A percentile compares a stretch with the other conserved stretches of the same genome.
Evolutionary conservation across 2,797 vertebrate genomes (phyloP).

Genomic region (Lepilemur septentrionalis): DNA sequence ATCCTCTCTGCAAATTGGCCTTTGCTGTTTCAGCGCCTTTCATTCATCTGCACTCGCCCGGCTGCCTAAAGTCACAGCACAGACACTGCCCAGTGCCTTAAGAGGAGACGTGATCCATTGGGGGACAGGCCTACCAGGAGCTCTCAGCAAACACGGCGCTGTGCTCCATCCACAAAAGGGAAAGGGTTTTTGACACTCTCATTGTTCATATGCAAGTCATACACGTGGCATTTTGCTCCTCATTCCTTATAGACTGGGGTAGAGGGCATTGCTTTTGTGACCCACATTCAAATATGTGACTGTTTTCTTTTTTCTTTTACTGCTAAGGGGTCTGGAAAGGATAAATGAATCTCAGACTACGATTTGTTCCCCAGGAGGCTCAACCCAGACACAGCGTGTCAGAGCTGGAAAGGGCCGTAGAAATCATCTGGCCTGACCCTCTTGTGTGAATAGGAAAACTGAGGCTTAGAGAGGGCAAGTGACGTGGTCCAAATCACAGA

Average conservation of each 20-base stretch:
- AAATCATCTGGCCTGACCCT: not conserved
- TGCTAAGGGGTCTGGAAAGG: conserved; percentile 27
- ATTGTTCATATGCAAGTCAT: not conserved
- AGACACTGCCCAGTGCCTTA: conserved; percentile 76
- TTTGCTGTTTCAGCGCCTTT: conserved; percentile 12
- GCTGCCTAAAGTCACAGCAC: conserved; percentile 55
- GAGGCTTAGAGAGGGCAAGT: not conserved
- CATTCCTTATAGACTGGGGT: not conserved
- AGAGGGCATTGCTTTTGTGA: conserved; percentile 35
- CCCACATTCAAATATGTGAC: conserved; percentile 26
- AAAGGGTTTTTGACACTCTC: not conserved
- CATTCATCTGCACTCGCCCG: not conserved
- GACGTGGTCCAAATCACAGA: not conserved
- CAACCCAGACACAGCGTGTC: not conserved
- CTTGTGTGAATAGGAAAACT: not conserved
- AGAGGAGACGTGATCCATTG: not conserved
- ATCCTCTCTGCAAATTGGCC: conserved; percentile 33
- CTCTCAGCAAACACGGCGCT: not conserved
- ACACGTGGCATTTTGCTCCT: not conserved
- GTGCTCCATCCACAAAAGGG: not conserved
- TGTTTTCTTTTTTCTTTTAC: not conserved
- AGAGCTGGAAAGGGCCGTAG: not conserved
- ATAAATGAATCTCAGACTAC: not conserved
- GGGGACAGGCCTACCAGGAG: not conserved
- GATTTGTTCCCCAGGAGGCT: conserved; percentile 25